Evolutionary conservation across 2,113 vertebrate genomes (phyloP), one percentile per base, ranked within the genome.

Genomic region (Centropristis striata): DNA sequence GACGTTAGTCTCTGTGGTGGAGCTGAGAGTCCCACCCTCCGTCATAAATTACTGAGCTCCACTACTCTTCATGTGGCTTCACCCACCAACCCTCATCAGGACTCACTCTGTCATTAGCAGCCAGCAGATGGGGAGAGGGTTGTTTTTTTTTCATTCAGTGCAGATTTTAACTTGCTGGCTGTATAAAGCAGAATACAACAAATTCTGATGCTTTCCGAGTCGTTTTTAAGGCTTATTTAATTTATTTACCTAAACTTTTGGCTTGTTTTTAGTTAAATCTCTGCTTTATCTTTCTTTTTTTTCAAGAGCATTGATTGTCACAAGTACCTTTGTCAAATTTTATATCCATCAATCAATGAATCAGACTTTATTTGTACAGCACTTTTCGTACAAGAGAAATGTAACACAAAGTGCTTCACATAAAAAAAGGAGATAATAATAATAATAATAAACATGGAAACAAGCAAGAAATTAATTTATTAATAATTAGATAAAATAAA

Each of bases 91-190:
- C 91, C 76, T 92, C 92, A 90, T 94, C 88, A 91, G 54, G 58
- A 53, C 58, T 80, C 67, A 61, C 83, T 91, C 93, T 94, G 80
- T 95, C 87, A 94, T 95, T 95, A 93, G 75, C 57, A 71, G 73
- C 83, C 69, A 61, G n/a, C 83, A 81, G 83, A 93, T 90, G 91
- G 84, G 84, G 66, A 71, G 64, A 77, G 63, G 47, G 8, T 37
- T 79, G n/a, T 71, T 80, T 73, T 81, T 57, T 77, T 75, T 67
- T 73, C 20, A 65, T 81, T 83, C 59, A 58, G 37, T 70, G 73
- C 77, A 87, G 71, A 71, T 41, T 81, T 59, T 59, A 70, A 83
- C 75, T 71, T 71, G 55, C 58, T 73, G 47, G 47, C 39, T 47
- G 12, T 61, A 55, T 28, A 51, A 71, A 68, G 72, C 46, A 37